phyloP scores from a whole-genome alignment of 2,113 vertebrate species.

The Thryonomys swinderianus region DNA sequence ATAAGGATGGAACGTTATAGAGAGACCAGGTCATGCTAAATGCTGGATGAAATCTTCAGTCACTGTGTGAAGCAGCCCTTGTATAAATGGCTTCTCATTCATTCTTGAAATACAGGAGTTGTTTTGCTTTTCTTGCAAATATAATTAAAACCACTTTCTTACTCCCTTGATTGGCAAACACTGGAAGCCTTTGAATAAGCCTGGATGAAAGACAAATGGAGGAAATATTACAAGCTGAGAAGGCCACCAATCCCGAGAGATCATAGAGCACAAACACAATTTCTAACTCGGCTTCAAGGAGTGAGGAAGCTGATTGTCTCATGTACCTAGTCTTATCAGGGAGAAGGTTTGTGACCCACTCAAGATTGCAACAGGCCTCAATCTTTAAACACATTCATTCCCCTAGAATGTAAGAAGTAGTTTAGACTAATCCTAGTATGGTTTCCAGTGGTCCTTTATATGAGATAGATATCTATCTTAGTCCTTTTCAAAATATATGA shows the following conservation, averaged over 20 bases:
- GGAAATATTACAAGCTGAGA: not conserved
- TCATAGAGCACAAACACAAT: not conserved
- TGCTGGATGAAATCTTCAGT: not conserved
- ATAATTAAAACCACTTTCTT: not conserved
- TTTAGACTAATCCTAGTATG: not conserved
- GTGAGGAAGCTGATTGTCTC: not conserved
- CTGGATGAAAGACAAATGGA: not conserved
- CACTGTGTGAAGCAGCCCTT: not conserved
- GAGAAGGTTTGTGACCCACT: not conserved
- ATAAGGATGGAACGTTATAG: not conserved
- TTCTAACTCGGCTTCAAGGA: not conserved
- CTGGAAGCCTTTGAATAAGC: not conserved
- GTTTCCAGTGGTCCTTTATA: not conserved
- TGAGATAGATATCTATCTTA: not conserved
- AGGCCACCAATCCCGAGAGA: not conserved
- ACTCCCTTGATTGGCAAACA: not conserved
- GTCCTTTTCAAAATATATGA: not conserved
- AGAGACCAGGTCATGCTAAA: not conserved
- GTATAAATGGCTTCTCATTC: not conserved
- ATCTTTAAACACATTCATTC: slow-evolving; percentile 13
- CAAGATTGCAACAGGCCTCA: not conserved
- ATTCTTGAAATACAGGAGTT: not conserved
- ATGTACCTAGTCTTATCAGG: not conserved
- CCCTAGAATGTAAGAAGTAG: not conserved
- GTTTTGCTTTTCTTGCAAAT: not conserved